Evolutionary conservation across 2,797 vertebrate species (phyloP).

Genomic region (Helicolenus hilgendorfi): DNA sequence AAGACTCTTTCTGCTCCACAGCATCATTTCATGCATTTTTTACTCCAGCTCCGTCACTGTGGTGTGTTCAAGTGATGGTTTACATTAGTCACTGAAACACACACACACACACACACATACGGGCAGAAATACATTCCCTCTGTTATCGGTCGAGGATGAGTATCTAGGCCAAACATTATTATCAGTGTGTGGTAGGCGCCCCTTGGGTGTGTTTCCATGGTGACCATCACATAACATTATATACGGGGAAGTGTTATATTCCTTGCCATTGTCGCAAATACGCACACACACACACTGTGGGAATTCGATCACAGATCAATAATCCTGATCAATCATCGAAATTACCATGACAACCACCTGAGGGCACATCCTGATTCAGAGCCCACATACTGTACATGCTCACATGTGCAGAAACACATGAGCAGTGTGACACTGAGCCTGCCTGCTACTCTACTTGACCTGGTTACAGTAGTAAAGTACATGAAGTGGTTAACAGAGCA

Average conservation of each 20-base stretch:
- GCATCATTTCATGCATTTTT: conserved; percentile 85
- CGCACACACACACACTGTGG: conserved; percentile 3
- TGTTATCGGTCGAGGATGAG: conserved; percentile 75
- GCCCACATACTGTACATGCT: conserved; percentile 3
- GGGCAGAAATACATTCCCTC: conserved; percentile 45
- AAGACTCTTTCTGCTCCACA: conserved; percentile 78
- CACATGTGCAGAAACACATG: conserved; percentile 24
- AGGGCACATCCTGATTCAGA: conserved; percentile 44
- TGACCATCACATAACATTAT: conserved; percentile 85
- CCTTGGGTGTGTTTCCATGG: conserved; percentile 85
- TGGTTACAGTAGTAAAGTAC: conserved; percentile 22
- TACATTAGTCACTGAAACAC: conserved; percentile 70
- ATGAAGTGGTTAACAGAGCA: conserved; percentile 32
- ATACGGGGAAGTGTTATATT: conserved; percentile 67
- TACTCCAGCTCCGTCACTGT: conserved; percentile 60
- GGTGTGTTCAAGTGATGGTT: conserved; percentile 76
- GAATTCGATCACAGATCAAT: conserved; percentile 77
- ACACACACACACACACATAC: conserved; percentile 40
- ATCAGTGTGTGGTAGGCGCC: conserved; percentile 73
- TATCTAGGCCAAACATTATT: conserved; percentile 87
- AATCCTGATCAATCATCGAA: conserved; percentile 59
- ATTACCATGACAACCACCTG: conserved; percentile 72
- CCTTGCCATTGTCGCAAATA: conserved; percentile 33
- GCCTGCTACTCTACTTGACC: conserved; percentile 46
- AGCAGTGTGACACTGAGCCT: conserved; percentile 26